These are phyloP conservation scores for Drosophila insularis DNA, from an alignment of 1,140 invertebrate species.

Conservation along the genomic window DNA sequence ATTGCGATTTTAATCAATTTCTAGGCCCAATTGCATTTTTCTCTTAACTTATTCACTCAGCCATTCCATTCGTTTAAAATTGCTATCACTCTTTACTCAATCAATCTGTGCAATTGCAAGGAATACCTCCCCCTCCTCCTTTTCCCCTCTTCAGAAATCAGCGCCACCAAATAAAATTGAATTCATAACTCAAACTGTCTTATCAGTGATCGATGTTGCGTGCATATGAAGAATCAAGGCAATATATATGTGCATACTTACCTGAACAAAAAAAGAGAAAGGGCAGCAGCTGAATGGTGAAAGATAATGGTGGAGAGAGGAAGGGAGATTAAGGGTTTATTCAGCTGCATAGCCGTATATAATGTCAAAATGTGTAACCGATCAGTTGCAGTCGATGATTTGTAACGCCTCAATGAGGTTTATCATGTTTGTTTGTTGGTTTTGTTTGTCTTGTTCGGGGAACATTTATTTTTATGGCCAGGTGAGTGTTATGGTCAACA, in stretches of 20 bases:
- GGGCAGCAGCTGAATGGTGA: slow-evolving; percentile 19
- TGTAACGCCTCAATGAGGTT: slow-evolving; percentile 46
- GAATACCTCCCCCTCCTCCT: neutral
- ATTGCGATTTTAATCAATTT: neutral
- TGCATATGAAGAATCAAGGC: slow-evolving; percentile 37
- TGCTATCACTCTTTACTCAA: neutral
- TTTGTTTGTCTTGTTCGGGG: neutral
- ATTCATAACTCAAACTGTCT: slow-evolving; percentile 58
- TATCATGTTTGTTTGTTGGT: slow-evolving; percentile 9
- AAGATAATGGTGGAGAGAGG: neutral
- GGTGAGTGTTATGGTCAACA: slow-evolving; percentile 24
- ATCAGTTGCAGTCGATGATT: slow-evolving; percentile 60
- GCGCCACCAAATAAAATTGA: slow-evolving; percentile 46
- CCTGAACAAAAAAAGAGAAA: slow-evolving; percentile 41
- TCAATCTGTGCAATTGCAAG: neutral
- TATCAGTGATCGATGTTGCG: slow-evolving; percentile 60
- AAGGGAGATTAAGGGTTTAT: neutral
- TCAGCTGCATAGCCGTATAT: slow-evolving; percentile 28
- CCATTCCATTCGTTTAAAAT: neutral
- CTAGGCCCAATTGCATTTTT: neutral
- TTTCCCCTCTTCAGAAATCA: neutral
- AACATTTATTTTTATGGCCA: slow-evolving; percentile 37
- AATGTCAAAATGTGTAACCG: slow-evolving; percentile 51
- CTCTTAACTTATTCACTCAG: neutral
- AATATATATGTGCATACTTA: neutral